A percentile compares a stretch with the other conserved stretches of the same genome.
These are phyloP conservation scores for Homalodisca vitripennis DNA, from an alignment of 1,140 invertebrate genomes.

Conservation along the genomic window DNA sequence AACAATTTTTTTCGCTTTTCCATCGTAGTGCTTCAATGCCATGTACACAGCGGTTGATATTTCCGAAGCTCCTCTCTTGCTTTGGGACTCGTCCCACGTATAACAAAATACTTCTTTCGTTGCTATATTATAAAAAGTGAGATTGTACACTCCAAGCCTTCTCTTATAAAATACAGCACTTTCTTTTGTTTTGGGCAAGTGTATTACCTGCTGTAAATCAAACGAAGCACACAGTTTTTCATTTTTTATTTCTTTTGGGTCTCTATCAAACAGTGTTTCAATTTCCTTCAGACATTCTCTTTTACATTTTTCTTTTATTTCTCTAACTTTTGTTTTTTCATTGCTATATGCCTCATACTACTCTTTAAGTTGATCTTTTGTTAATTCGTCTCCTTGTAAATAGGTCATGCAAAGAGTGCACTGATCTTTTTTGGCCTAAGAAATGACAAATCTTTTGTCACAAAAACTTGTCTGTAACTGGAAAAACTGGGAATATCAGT, in stretches of 20 bases:
- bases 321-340: conserved; percentile 1
- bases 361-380: conserved; percentile 1
- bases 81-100: too few relatives aligned
- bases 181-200: not conserved
- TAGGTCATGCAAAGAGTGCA: not conserved
- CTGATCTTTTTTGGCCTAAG: conserved; percentile 2
- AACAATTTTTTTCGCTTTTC: not conserved
- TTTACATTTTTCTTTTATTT: conserved; percentile 8
- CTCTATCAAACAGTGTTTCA: not conserved
- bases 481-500: not conserved
- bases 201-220: not conserved
- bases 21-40: too few relatives aligned
- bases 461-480: conserved; percentile 11
- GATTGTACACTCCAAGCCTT: conserved; percentile 3
- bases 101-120: too few relatives aligned
- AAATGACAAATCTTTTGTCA: not conserved
- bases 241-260: not conserved
- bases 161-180: conserved; percentile 17
- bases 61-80: conserved; percentile 2
- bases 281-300: conserved; percentile 2
- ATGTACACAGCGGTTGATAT: conserved; percentile 10
- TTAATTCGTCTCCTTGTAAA: not conserved
- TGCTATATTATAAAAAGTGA: conserved; percentile 5
- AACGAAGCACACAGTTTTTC: conserved; percentile 1
- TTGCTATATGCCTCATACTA: conserved; percentile 1